Evolutionary conservation across 1,140 invertebrate species (phyloP), one percentile per base, ranked within the genome.

Genomic region (Nephotettix cincticeps): DNA sequence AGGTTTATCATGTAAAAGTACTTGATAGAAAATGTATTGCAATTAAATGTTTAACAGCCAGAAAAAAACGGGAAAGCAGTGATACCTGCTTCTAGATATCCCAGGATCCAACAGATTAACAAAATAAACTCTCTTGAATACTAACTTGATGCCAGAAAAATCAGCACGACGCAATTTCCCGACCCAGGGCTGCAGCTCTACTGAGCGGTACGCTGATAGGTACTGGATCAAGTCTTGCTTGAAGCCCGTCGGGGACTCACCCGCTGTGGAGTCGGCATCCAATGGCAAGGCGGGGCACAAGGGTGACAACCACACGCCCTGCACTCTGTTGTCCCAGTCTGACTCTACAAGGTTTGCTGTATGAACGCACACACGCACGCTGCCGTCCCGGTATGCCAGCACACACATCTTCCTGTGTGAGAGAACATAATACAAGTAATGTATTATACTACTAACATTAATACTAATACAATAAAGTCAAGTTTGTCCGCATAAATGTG

Each of bases 351-450:
- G 82, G 84, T 99, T 99, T 0, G 95, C 95, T 0, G 96, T 98
- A 1, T 93, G 94, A 23, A 99, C 88, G 2, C 97, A 87, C 47
- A 98, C 88, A 67, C 95, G 83, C 36, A 97, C 80, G 1, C 92
- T 93, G 13, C 87, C 84, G 79, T 96, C 91, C 78, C 88, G 90
- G 75, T 96, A 93, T 29, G 90, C 86, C 0, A 98, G 83, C 29
- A 98, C 84, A 84, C 95, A 94, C 87, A 98, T 90, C 85, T 98
- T 98, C 0, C 91, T 93, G 78, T 40, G n/a, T n/a, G n/a, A n/a
- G n/a, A n/a, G n/a, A n/a, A n/a, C n/a, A n/a, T n/a, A n/a, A n/a
- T n/a, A n/a, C n/a, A n/a, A n/a, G n/a, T n/a, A n/a, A n/a, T n/a
- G n/a, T n/a, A n/a, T n/a, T n/a, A n/a, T n/a, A n/a, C n/a, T n/a